Evolutionary conservation across 1,140 invertebrate genomes (phyloP).

Genomic region (Pogonus chalceus): DNA sequence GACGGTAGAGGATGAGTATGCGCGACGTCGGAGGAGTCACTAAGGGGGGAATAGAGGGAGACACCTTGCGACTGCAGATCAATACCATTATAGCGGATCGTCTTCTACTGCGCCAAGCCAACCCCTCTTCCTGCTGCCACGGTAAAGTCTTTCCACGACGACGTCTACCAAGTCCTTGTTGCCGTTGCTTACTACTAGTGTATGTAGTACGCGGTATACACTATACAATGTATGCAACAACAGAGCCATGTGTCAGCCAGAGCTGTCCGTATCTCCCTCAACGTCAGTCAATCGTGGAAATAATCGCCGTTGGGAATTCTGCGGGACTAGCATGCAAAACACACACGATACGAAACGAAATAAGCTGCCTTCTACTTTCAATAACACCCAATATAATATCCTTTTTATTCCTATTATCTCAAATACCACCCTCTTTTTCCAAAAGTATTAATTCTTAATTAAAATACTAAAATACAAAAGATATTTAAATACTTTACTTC

Average conservation of each 20-base stretch:
- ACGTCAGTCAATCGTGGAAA: background rate
- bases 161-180: no score
- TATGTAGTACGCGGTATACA: no score
- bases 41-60: background rate
- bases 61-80: slow-evolving; percentile 6
- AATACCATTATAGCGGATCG: slow-evolving; percentile 6
- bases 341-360: no score
- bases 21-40: background rate
- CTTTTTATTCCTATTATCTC: no score
- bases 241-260: background rate
- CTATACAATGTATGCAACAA: slow-evolving; percentile 2
- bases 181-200: no score
- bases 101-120: background rate
- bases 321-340: background rate
- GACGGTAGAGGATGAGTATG: background rate
- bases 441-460: no score
- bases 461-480: no score
- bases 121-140: background rate
- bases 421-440: no score
- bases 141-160: background rate
- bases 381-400: no score
- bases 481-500: no score
- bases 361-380: no score
- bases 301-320: background rate
- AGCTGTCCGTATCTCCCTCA: background rate